Evolutionary conservation across 2,888 invertebrate species (phyloP).

Genomic region (Aleiodes leptofemur): DNA sequence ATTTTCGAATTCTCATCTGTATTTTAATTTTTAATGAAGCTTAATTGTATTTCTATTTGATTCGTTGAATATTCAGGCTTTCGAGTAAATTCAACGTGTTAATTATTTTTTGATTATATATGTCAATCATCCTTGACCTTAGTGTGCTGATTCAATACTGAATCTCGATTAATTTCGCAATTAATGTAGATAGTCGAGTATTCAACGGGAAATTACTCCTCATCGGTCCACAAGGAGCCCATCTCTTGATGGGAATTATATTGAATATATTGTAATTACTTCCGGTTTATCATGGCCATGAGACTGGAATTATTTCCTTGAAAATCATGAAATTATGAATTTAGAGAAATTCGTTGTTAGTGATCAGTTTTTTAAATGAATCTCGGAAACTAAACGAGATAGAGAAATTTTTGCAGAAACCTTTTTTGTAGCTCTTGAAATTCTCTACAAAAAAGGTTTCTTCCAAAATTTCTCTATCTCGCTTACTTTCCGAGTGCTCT

Average conservation of each 20-base stretch:
- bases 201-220: not conserved
- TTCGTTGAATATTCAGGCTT: not conserved
- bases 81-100: not conserved
- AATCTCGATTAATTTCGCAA: constrained; percentile 2
- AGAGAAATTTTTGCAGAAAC: too few relatives aligned
- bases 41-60: not conserved
- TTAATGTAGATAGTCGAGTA: constrained; percentile 5
- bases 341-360: not conserved
- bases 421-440: too few relatives aligned
- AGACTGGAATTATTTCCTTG: not conserved
- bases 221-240: not conserved
- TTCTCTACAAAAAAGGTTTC: too few relatives aligned
- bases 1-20: too few relatives aligned
- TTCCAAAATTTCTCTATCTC: too few relatives aligned
- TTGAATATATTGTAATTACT: constrained; percentile 5
- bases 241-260: not conserved
- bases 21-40: not conserved
- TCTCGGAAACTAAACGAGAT: too few relatives aligned
- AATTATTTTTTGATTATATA: not conserved
- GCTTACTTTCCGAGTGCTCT: too few relatives aligned
- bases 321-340: not conserved
- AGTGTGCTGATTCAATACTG: not conserved
- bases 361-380: too few relatives aligned
- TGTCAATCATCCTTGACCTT: constrained; percentile 9
- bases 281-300: not conserved